Conservation (phyloP, 2,888 invertebrate species). For the Heliconius charithonia region DNA sequence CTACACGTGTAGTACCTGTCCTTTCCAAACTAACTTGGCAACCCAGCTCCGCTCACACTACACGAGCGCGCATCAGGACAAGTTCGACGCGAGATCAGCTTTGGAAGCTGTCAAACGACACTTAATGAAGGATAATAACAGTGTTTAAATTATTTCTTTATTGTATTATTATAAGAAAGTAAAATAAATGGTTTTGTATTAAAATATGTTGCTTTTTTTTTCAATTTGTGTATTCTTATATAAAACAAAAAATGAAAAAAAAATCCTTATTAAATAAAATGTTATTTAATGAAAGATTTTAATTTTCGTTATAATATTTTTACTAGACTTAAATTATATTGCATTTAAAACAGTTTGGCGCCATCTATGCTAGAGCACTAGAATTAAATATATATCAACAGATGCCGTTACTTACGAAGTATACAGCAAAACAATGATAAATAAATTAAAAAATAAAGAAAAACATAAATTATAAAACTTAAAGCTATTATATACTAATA, state of each 20-base stretch:
- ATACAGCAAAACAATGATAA: background rate
- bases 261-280: too few relatives aligned
- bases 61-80: constrained; percentile 79
- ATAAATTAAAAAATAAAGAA: background rate
- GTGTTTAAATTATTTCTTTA: background rate
- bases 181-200: background rate
- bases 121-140: constrained; percentile 54
- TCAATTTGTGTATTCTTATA: background rate
- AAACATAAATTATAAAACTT: background rate
- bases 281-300: too few relatives aligned
- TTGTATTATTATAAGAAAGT: background rate
- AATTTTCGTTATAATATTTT: too few relatives aligned
- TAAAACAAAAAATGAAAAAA: background rate
- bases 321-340: background rate
- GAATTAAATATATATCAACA: background rate
- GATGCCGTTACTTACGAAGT: background rate
- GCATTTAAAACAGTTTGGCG: too few relatives aligned
- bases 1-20: constrained; percentile 90
- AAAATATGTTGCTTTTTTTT: background rate
- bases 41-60: constrained; percentile 88
- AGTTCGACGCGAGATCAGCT: constrained; percentile 80
- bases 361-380: background rate
- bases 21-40: constrained; percentile 85
- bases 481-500: background rate
- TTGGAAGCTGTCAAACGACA: constrained; percentile 69